Percentiles rank a stretch among this genome's conserved stretches.
Evolutionary conservation across 2,888 invertebrate species (phyloP).

Genomic region (Incurvaria masculella): DNA sequence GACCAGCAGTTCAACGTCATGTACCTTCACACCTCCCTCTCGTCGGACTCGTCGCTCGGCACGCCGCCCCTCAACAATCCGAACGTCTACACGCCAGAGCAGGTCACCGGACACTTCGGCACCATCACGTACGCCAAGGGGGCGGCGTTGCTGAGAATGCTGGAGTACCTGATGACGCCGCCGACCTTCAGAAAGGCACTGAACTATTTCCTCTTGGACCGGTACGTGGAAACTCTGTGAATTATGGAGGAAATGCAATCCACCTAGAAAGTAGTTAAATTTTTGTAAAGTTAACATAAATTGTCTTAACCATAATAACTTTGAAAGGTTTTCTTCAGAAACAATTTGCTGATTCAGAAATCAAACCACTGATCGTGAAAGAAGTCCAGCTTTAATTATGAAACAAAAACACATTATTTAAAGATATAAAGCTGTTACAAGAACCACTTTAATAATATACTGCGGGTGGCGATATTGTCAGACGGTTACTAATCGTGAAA

Average conservation of each 20-base stretch:
- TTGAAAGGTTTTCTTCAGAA: too few species aligned
- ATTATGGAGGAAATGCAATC: slow-evolving; percentile 13
- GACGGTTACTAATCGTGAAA: too few species aligned
- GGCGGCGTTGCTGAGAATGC: slow-evolving; percentile 61
- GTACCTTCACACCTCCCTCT: slow-evolving; percentile 63
- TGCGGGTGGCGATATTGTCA: too few species aligned
- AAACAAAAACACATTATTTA: too few species aligned
- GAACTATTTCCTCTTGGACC: slow-evolving; percentile 43
- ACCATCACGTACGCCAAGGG: slow-evolving; percentile 70
- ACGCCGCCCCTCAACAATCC: slow-evolving; percentile 59
- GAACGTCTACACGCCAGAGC: slow-evolving; percentile 53
- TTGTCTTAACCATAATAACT: background rate
- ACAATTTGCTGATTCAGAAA: too few species aligned
- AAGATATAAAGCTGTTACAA: too few species aligned
- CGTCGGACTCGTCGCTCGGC: slow-evolving; percentile 25
- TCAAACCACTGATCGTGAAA: too few species aligned
- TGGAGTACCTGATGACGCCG: slow-evolving; percentile 58
- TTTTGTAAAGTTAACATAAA: slow-evolving; percentile 1
- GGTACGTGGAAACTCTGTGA: slow-evolving; percentile 36
- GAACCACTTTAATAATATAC: too few species aligned
- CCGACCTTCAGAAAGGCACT: slow-evolving; percentile 55
- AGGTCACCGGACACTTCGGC: slow-evolving; percentile 63
- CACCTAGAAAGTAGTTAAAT: slow-evolving; percentile 17
- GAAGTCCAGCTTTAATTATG: too few species aligned
- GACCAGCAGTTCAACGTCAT: slow-evolving; percentile 69